phyloP scores from a whole-genome alignment of 2,113 vertebrate genomes.

The Nansenia antarctica region DNA sequence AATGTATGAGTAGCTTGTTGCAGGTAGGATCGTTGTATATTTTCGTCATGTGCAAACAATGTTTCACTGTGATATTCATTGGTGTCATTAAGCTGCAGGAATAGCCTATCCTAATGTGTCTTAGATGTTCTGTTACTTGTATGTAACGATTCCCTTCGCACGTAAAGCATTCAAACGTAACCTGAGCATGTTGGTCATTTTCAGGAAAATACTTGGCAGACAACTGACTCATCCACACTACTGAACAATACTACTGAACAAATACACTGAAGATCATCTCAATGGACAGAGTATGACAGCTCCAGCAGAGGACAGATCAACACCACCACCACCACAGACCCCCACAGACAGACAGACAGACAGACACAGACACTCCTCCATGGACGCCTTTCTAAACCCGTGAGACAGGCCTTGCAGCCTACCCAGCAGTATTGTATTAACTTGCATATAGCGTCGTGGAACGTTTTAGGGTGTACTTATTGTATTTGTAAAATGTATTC shows the following conservation, averaged over 20 bases:
- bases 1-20: too few species aligned
- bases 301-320: conserved; percentile 52
- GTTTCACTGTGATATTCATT: not conserved
- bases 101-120: too few species aligned
- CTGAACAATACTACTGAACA: conserved; percentile 51
- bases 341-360: conserved; percentile 21
- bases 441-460: conserved; percentile 90
- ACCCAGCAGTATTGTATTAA: conserved; percentile 91
- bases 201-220: conserved; percentile 97
- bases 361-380: conserved; percentile 24
- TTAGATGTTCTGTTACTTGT: not conserved
- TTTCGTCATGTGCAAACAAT: not conserved
- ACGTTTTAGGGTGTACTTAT: conserved; percentile 92
- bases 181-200: conserved; percentile 31
- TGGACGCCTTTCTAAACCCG: conserved; percentile 58
- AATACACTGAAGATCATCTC: conserved; percentile 36
- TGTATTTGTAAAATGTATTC: conserved; percentile 95
- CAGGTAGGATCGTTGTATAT: too few species aligned
- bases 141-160: not conserved
- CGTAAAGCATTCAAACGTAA: not conserved
- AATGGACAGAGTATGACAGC: conserved; percentile 35
- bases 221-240: conserved; percentile 82
- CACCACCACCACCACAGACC: not conserved
- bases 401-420: conserved; percentile 69
- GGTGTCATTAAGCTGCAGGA: not conserved